Base-by-base conservation (phyloP, 2,113 vertebrate genomes). In the Nymphicus hollandicus region DNA sequence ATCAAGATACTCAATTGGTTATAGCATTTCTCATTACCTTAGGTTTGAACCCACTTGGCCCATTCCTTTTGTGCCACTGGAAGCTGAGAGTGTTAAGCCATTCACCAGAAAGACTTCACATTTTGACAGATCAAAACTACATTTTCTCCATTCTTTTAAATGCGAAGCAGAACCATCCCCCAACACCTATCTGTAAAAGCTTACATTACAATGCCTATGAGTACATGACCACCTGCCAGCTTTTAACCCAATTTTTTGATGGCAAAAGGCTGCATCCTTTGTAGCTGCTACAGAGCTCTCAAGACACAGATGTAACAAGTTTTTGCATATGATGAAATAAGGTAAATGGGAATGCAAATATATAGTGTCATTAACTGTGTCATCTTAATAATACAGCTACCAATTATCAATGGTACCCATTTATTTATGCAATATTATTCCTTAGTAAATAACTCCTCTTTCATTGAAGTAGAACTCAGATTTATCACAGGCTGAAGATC, bases 11-110 rank as follows among this genome's bases (percentile, higher is more conserved):
- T 28, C 9, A 28, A 31, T 0, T 24, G 10, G 5, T 56, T 35
- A 2, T 7, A 16, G 7, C 15, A 76, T 86, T 88, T 85, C 68
- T 88, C 24, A 2, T 61, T 82, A 52, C 28, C 1, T 56, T 73
- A 3, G 0, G 15, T 77, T 73, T 56, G 29, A 88, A 37, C 7
- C 7, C 25, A 4, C n/a, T 29, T 31, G 17, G 27, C n/a, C 10
- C 43, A 9, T 55, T 86, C 15, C 29, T 16, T 82, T 76, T 17
- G 23, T 10, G 9, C 17, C 6, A 8, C 10, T 6, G 19, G 47
- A 33, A 56, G 20, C 0, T 0, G 44, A 68, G 7, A 1, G 2
- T 25, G 14, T 31, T 23, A 73, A 90, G 20, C 5, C 41, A 17
- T n/a, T 74, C 25, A 19, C 44, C 60, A 81, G 50, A 55, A 76